A percentile compares a stretch with the other conserved stretches of the same genome.
phyloP scores from a whole-genome alignment of 2,113 vertebrate species.

The Piprites chloris region DNA sequence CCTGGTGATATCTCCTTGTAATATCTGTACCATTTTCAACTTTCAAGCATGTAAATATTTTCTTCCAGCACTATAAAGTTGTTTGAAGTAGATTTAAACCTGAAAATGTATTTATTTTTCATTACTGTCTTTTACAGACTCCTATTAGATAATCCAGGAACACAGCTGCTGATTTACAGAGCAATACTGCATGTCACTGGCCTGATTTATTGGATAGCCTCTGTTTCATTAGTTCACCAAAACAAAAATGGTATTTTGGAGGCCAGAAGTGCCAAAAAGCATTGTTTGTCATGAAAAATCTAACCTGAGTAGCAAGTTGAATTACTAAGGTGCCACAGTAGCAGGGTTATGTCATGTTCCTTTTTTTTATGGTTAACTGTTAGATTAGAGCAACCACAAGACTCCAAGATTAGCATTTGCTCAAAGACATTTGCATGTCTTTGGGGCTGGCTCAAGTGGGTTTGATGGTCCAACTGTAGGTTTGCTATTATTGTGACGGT shows the following conservation, averaged over 20 bases:
- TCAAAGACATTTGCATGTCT: accelerated
- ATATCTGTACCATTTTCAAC: neutral
- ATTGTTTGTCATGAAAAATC: neutral
- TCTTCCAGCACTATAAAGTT: neutral
- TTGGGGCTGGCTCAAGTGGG: neutral
- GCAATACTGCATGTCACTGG: neutral
- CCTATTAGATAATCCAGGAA: neutral
- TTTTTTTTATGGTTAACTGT: neutral
- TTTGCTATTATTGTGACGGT: neutral
- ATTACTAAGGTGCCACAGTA: neutral
- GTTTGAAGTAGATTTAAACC: neutral
- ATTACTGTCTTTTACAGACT: neutral
- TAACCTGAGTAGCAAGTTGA: neutral
- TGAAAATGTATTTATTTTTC: neutral
- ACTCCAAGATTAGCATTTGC: accelerated
- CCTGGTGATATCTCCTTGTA: neutral
- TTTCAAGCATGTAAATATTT: neutral
- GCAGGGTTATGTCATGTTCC: neutral
- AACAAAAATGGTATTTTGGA: neutral
- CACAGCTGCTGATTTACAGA: neutral
- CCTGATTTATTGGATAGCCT: neutral
- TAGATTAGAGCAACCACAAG: neutral
- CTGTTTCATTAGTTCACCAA: neutral
- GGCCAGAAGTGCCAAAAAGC: neutral
- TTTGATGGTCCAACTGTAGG: neutral